Conservation (phyloP, 2,888 invertebrate species). For the Xanthia icteritia region DNA sequence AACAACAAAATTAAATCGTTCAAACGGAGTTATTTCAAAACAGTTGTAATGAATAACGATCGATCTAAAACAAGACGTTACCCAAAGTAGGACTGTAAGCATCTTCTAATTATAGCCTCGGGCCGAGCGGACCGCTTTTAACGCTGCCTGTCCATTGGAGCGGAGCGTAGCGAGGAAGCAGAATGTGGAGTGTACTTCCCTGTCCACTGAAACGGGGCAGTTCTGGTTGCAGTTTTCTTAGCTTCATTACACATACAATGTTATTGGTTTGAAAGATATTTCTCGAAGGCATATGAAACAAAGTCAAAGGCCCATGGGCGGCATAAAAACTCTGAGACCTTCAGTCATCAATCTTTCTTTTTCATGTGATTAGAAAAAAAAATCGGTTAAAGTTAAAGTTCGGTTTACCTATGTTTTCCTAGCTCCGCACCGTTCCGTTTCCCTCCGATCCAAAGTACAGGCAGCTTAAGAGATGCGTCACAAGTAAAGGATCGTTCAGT, state of each 20-base stretch:
- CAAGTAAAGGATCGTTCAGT: conserved; percentile 23
- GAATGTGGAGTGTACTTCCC: no score
- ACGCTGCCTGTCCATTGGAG: not conserved
- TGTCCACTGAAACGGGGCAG: no score
- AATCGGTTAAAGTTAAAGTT: no score
- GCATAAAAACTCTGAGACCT: no score
- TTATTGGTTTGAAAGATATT: no score
- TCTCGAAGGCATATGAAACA: no score
- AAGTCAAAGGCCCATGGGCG: no score
- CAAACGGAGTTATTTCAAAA: conserved; percentile 19
- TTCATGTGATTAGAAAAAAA: no score
- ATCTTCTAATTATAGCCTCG: conserved; percentile 58
- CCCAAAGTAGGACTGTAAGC: conserved; percentile 29
- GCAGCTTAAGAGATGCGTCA: conserved; percentile 1
- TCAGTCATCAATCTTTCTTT: no score
- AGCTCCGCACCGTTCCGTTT: not conserved
- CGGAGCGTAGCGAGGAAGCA: not conserved
- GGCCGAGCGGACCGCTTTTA: conserved; percentile 16
- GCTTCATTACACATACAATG: no score
- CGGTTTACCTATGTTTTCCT: not conserved
- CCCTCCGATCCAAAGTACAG: no score
- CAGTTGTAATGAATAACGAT: conserved; percentile 55
- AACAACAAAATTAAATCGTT: conserved; percentile 17
- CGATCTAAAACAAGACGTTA: conserved; percentile 53
- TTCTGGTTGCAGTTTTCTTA: no score